Conservation (phyloP, 2,888 invertebrate species). For the Andrena camellia region DNA sequence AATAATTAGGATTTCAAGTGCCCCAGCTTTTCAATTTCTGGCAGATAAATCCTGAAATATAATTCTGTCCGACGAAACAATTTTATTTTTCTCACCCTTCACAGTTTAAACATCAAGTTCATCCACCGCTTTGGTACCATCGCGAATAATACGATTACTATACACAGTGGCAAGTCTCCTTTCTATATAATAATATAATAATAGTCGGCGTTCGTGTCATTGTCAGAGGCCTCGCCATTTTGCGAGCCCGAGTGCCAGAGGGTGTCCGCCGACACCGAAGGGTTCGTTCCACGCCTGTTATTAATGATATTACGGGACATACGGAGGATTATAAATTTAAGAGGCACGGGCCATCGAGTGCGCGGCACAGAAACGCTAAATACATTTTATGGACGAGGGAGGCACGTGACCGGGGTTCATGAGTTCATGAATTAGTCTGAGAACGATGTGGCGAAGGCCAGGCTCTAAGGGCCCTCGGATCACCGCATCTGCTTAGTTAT, state of each 20-base stretch:
- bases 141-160: too few species aligned
- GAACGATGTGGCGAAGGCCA: conserved; percentile 29
- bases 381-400: conserved; percentile 58
- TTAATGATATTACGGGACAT: conserved; percentile 44
- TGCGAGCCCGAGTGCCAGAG: conserved; percentile 11
- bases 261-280: conserved; percentile 27
- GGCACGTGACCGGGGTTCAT: conserved; percentile 58
- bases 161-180: too few species aligned
- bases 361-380: conserved; percentile 51
- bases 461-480: conserved; percentile 29
- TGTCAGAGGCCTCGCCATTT: conserved; percentile 25
- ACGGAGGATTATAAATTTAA: conserved; percentile 47
- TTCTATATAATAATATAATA: background rate
- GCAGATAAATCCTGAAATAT: too few species aligned
- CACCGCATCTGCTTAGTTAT: background rate
- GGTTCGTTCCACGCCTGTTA: conserved; percentile 47
- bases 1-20: too few species aligned
- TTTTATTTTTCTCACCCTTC: too few species aligned
- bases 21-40: too few species aligned
- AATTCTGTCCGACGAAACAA: too few species aligned
- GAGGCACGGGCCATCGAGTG: conserved; percentile 42
- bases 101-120: too few species aligned
- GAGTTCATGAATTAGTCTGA: conserved; percentile 54
- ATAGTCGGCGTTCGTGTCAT: background rate
- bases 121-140: too few species aligned